Percentiles rank a stretch among this genome's conserved stretches.
Conservation (phyloP, 2,113 vertebrate species). For the Aramus guarauna region DNA sequence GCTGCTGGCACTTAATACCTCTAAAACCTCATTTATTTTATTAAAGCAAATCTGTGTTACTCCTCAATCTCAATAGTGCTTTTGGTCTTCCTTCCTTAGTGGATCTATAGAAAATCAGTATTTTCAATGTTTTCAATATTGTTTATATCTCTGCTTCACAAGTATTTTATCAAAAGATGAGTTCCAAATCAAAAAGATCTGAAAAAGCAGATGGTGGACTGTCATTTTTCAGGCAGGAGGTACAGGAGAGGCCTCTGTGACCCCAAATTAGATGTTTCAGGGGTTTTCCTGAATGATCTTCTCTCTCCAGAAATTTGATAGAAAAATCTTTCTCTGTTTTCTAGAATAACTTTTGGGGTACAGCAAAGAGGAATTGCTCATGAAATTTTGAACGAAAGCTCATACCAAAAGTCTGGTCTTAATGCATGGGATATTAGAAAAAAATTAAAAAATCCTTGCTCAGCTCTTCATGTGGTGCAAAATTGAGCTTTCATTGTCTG, state of each 20-base stretch:
- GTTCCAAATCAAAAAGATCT: background rate
- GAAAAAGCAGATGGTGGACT: accelerated
- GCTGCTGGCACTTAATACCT: background rate
- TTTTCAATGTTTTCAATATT: background rate
- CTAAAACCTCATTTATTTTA: background rate
- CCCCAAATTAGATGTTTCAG: background rate
- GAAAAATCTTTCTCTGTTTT: background rate
- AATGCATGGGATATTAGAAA: background rate
- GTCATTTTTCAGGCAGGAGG: background rate
- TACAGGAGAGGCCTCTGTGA: background rate
- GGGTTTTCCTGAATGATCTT: background rate
- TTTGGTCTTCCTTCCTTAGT: background rate
- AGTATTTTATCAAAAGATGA: background rate
- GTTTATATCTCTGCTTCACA: background rate
- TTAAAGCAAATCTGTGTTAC: background rate
- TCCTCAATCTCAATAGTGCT: background rate
- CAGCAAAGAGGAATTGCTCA: background rate
- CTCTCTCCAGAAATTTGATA: background rate
- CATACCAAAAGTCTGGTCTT: background rate
- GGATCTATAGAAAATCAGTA: background rate
- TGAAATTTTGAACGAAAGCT: background rate
- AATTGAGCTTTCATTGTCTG: background rate
- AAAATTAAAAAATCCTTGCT: background rate
- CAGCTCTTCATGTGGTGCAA: background rate
- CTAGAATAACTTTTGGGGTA: background rate